Percentiles rank a stretch among this genome's conserved stretches.
Conservation (phyloP, 1,140 invertebrate species). For the Drosophila pseudoobscura region DNA sequence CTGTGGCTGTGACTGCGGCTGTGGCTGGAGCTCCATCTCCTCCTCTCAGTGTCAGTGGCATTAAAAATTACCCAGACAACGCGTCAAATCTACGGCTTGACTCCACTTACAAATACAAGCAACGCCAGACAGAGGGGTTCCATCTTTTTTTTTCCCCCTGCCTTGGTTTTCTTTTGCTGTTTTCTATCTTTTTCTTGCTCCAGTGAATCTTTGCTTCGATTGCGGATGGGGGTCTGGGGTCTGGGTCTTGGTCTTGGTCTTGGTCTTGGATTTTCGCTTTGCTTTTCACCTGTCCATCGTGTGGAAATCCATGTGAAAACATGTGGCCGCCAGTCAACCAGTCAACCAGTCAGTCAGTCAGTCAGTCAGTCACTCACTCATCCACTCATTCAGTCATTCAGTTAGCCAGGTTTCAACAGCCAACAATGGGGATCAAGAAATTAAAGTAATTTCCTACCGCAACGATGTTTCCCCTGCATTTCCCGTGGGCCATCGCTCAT, state of each 20-base stretch:
- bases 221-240: slow-evolving; percentile 24
- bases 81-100: slow-evolving; percentile 68
- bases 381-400: slow-evolving; percentile 65
- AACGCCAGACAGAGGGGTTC: slow-evolving; percentile 28
- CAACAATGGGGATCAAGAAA: slow-evolving; percentile 70
- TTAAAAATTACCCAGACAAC: slow-evolving; percentile 48
- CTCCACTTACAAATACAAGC: slow-evolving; percentile 17
- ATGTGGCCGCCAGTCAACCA: slow-evolving; percentile 73
- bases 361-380: slow-evolving; percentile 46
- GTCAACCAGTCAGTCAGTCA: slow-evolving; percentile 47
- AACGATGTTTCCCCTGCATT: slow-evolving; percentile 51
- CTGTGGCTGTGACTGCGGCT: background rate
- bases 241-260: slow-evolving; percentile 34
- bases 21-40: slow-evolving; percentile 4
- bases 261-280: slow-evolving; percentile 55
- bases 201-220: slow-evolving; percentile 46
- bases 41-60: slow-evolving; percentile 19
- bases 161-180: slow-evolving; percentile 30
- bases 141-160: slow-evolving; percentile 33
- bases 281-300: slow-evolving; percentile 79
- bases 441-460: slow-evolving; percentile 81
- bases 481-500: slow-evolving; percentile 26
- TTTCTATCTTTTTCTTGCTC: slow-evolving; percentile 41
- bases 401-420: slow-evolving; percentile 68
- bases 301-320: slow-evolving; percentile 80